phyloP scores from a whole-genome alignment of 2,888 invertebrate genomes.

The Thymelicus lineola region DNA sequence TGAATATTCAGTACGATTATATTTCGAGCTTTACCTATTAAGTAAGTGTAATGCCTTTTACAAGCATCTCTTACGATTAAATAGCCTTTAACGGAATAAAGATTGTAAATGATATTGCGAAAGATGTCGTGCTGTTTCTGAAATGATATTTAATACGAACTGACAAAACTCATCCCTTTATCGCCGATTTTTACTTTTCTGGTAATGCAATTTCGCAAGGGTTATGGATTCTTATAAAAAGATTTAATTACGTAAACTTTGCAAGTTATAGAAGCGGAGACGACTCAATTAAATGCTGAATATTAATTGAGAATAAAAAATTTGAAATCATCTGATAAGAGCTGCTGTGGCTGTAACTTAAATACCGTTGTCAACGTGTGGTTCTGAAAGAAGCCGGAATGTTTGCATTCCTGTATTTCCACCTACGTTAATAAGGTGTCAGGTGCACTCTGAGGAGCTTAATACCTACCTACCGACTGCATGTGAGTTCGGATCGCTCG shows the following conservation, averaged over 20 bases:
- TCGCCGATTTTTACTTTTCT: neutral
- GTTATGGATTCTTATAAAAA: constrained; percentile 8
- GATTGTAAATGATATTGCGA: constrained; percentile 18
- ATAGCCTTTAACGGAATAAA: constrained; percentile 23
- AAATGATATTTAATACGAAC: constrained; percentile 4
- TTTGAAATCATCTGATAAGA: constrained; percentile 46
- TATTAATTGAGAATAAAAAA: constrained; percentile 46
- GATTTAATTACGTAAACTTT: constrained; percentile 38
- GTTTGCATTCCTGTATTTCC: constrained; percentile 56
- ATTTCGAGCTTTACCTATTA: constrained; percentile 15
- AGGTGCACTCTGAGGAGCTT: constrained; percentile 64
- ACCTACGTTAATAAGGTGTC: constrained; percentile 70
- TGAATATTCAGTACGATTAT: constrained; percentile 15
- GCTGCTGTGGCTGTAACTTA: constrained; percentile 38
- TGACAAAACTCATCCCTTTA: constrained; percentile 16
- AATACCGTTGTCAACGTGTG: constrained; percentile 32
- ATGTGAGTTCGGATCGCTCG: constrained; percentile 62
- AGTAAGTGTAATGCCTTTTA: constrained; percentile 12
- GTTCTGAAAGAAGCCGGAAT: constrained; percentile 40
- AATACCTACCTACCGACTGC: constrained; percentile 63
- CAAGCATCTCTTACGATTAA: constrained; percentile 21
- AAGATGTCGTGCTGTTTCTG: constrained; percentile 12
- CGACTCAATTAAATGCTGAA: constrained; percentile 48
- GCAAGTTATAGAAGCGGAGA: constrained; percentile 36
- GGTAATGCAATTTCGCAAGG: constrained; percentile 16